These are phyloP conservation scores for Cinclus cinclus DNA, from an alignment of 2,113 vertebrate species.

Conservation along the genomic window DNA sequence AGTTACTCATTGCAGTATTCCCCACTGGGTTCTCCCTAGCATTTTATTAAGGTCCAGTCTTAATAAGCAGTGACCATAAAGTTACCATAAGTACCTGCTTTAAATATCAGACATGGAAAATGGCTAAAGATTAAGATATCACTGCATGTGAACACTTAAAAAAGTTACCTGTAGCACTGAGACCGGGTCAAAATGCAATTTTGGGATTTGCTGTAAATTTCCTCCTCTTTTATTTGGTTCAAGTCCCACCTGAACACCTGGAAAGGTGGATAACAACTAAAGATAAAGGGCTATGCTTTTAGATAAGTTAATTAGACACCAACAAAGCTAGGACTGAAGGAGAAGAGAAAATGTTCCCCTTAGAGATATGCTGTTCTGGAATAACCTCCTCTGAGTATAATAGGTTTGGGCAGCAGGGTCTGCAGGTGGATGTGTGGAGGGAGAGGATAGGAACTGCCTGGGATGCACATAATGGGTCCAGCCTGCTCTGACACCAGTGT, in stretches of 20 bases:
- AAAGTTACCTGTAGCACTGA: not conserved
- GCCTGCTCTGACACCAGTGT: fast-evolving
- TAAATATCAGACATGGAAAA: not conserved
- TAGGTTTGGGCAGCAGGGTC: not conserved
- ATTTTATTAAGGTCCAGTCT: not conserved
- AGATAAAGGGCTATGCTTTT: not conserved
- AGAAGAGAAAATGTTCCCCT: not conserved
- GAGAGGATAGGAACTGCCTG: not conserved
- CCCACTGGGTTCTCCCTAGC: not conserved
- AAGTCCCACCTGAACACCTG: not conserved
- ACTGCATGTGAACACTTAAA: not conserved
- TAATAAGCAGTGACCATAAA: not conserved
- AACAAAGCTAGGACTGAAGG: not conserved
- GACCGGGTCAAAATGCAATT: not conserved
- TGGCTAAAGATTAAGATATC: not conserved
- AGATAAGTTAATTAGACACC: not conserved
- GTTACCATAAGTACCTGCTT: not conserved
- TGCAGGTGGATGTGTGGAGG: not conserved
- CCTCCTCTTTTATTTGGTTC: not conserved
- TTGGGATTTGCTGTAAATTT: not conserved
- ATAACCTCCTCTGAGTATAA: not conserved
- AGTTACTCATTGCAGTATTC: not conserved
- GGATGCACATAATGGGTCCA: not conserved
- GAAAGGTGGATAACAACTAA: not conserved
- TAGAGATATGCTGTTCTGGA: not conserved